Evolutionary conservation across 2,797 vertebrate species (phyloP), one percentile per base, ranked within the genome.

Genomic region (Miichthys miiuy): DNA sequence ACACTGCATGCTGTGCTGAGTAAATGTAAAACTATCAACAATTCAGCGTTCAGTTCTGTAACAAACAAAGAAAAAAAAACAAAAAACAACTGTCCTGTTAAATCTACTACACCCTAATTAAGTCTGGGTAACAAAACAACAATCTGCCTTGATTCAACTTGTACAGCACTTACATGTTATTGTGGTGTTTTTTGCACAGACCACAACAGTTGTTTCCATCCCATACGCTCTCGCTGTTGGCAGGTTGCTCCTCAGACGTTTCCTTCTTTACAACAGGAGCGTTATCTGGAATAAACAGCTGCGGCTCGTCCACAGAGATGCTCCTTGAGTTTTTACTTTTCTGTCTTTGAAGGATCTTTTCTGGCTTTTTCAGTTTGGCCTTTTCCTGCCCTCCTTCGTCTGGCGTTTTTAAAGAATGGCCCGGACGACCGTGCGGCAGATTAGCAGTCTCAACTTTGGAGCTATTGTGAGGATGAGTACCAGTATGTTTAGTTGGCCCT

Each of bases 251-350:
- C 4, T 95, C 93, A 0, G 77, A 71, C 4, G 72, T 25, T 68
- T 94, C 98, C 84, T 95, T 97, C 93, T 97, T 99, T 52, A 95
- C 81, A 52, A 94, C 88, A n/a, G 98, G 97, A 84, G 98, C 98
- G 20, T 99, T 99, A 90, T 99, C 98, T 62, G 98, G 98, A 90
- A 99, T 96, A 83, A 99, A 99, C 77, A 99, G 93, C 0, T 96
- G 96, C 1, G 98, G 98, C 81, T 99, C 98, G 10, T 99, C 98
- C 88, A 99, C 81, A 14, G 98, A 99, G 84, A 99, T 90, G 82
- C 96, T 98, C 88, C 93, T 95, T 54, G 93, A 93, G 70, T 93
- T 97, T 93, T 96, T 96, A 69, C 91, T 95, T 89, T 96, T 97
- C 79, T 97, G 97, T 12, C 95, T 96, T 69, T 96, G 97, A 56